Base-by-base conservation (phyloP, 1,140 invertebrate genomes). In the Zaprionus kolodkinae region DNA sequence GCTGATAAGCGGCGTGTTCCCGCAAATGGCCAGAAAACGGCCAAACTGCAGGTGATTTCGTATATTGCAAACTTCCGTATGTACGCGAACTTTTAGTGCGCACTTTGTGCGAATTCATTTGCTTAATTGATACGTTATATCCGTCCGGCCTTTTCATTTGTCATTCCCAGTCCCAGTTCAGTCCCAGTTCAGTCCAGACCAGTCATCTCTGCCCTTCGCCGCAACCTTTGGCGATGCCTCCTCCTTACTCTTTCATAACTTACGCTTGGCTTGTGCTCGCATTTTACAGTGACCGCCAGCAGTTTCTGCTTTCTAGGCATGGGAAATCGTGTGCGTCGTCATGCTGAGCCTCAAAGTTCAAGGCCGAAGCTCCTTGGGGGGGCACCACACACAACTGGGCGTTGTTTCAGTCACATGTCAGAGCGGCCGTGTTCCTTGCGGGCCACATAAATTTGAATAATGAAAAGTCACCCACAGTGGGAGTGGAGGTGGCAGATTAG, bases 271-370 rank as follows among this genome's bases (percentile, higher is more conserved):
- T 57, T 57, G 30, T 33, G 52, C n/a, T 17, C 60, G 33, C 38
- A 40, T 40, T 40, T 25, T 10, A 50, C 45, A 50, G 45, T 50
- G 45, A 5, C 21, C 3, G 12, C 11, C 21, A 57, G 50, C 45
- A 50, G n/a, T 48, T 48, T 21, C 17, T 33, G 30, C 45, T 48
- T 3, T 10, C 12, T 50, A 52, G 63, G 55, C 63, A 36, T 64
- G n/a, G 72, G 67, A 71, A 75, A 71, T 73, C 3, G 1, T 43
- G 5, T 67, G 55, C 63, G 25, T 38, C 38, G 67, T 75, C 68
- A 84, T 74, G 81, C 67, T 78, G 74, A 43, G 81, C 69, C 79
- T 69, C 69, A 62, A 78, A 83, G 82, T 54, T 50, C 73, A 59
- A 62, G 78, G 73, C 70, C 81, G 33, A 61, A 3, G 27, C 27